Evolutionary conservation across 2,113 vertebrate genomes (phyloP), one percentile per base, ranked within the genome.

Genomic region (Rhinolophus ferrumequinum): DNA sequence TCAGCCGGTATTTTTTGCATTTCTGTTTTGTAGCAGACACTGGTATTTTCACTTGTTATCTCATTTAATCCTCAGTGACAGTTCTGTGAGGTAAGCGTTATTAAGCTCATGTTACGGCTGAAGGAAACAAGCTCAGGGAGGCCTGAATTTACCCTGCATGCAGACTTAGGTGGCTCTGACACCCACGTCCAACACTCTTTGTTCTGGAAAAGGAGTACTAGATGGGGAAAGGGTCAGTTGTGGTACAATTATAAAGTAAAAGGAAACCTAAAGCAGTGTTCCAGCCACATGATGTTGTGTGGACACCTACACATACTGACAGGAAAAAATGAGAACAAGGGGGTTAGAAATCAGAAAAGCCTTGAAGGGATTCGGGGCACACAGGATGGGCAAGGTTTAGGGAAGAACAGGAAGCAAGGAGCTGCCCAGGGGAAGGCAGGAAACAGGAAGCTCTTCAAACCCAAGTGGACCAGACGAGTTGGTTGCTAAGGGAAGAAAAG

Each of bases 41-140:
- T 33, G n/a, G 66, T 70, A 16, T 91, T 87, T 90, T 95, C 47
- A 73, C 56, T 72, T 93, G 47, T 41, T 67, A 41, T 75, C 80
- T 87, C 58, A 30, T 56, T 75, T 81, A 69, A 58, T 70, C 52
- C 52, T 76, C 47, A 33, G 28, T 44, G 38, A 4, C 26, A 50
- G 13, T 79, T 70, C 64, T 80, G 30, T 79, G 54, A 92, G 66
- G 56, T 41, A 22, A 47, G 60, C 62, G 35, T 76, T 69, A 12
- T 60, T 76, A 87, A 81, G n/a, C 52, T 93, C 47, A 4, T 69
- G n/a, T 50, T 77, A 16, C 33, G 47, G 24, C 30, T 73, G 56
- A 80, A 24, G 18, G 54, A 80, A 64, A 50, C 26, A 70, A 19
- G 60, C n/a, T 73, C 10, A 2, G 9, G 16, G 47, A 50, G 33